Evolutionary conservation across 2,113 vertebrate species (phyloP).

Genomic region (Silurus meridionalis): DNA sequence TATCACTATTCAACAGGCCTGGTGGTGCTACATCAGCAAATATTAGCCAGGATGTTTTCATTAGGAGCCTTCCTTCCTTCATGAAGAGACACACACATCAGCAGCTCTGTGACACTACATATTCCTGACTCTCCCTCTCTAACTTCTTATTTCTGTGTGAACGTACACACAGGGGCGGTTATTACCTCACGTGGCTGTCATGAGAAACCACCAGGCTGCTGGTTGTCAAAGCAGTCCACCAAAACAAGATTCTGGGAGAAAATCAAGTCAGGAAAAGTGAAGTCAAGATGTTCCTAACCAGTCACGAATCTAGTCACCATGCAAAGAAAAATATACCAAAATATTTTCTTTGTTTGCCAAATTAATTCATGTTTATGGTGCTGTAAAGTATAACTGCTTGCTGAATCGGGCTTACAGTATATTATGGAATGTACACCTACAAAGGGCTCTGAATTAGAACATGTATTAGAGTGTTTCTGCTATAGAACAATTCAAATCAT

Average conservation of each 20-base stretch:
- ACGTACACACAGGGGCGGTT: not conserved
- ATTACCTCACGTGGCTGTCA: conserved; percentile 39
- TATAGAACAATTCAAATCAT: not conserved
- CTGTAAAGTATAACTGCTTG: not conserved
- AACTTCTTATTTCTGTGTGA: conserved; percentile 1
- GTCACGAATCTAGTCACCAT: not conserved
- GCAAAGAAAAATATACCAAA: not conserved
- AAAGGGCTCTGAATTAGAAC: not conserved
- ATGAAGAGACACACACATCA: not conserved
- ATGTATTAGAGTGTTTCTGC: not conserved
- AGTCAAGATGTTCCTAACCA: not conserved
- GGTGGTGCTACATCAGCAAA: conserved; percentile 11
- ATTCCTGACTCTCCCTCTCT: not conserved
- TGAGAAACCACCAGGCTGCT: conserved; percentile 22
- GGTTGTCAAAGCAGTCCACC: conserved; percentile 45
- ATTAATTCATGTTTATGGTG: not conserved
- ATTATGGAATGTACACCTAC: not conserved
- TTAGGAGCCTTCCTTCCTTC: not conserved
- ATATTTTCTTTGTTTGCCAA: not conserved
- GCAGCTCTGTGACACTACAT: not conserved
- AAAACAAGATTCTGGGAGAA: conserved; percentile 39
- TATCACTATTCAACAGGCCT: conserved; percentile 35
- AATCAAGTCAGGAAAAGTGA: conserved; percentile 6
- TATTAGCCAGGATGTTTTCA: not conserved
- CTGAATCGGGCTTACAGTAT: not conserved